Evolutionary conservation across 2,113 vertebrate genomes (phyloP), one percentile per base, ranked within the genome.

Genomic region (Heterotilapia buettikoferi): DNA sequence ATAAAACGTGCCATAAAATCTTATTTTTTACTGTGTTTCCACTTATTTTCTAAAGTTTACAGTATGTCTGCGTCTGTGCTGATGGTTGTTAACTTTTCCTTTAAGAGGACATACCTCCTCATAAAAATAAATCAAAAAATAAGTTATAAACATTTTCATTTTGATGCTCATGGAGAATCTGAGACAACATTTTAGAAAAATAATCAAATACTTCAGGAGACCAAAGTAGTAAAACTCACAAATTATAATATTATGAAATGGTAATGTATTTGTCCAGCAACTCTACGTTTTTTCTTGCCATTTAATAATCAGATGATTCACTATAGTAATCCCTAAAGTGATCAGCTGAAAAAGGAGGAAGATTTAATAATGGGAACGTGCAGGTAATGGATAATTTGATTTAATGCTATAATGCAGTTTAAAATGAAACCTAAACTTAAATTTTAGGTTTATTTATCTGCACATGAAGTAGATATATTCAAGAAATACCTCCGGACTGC

Each of bases 371-470:
- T 84, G 11, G 24, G n/a, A 86, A 86, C 7, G 6, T 19, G 5
- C 26, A 85, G n/a, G 52, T 79, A 36, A 91, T 21, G 36, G 78
- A 38, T 53, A 31, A 33, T 31, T 79, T 61, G 76, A 86, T 86
- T 85, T 91, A 8, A 84, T 86, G 21, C 76, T 56, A 71, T 45
- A 83, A 86, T 68, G 19, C 19, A 54, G 81, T 13, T 59, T 85
- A 86, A 92, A 91, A 82, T 52, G 50, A 87, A 9, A 76, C 47
- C 43, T 31, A 78, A 52, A 52, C 73, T 33, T 78, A 6, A 50
- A 52, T 76, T 78, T 78, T 19, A 52, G 26, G 45, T 78, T 63
- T 78, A 84, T 86, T 87, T 88, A 83, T 89, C 86, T 92, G 16
- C 50, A 66, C 26, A 45, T 82, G 61, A 82, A 31, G 43, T 40